phyloP scores from a whole-genome alignment of 1,140 invertebrate species.

The Rhopalosiphum maidis region DNA sequence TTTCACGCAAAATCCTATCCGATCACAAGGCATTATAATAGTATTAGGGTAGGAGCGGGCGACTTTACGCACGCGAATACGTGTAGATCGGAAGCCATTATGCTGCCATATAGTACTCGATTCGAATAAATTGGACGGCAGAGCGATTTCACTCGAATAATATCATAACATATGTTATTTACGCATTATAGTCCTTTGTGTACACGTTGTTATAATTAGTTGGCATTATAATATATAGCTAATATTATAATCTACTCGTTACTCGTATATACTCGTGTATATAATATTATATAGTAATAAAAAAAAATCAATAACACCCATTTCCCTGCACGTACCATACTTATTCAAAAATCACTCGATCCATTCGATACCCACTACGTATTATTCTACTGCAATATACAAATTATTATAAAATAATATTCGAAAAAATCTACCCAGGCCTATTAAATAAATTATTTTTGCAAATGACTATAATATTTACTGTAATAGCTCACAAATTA shows the following conservation, averaged over 20 bases:
- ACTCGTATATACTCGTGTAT: no score
- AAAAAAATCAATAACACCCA: not conserved
- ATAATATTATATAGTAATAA: no score
- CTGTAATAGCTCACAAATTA: no score
- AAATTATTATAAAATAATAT: no score
- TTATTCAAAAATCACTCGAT: not conserved
- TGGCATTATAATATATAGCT: not conserved
- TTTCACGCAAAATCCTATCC: not conserved
- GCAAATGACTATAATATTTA: no score
- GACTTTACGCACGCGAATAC: not conserved
- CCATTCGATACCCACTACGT: not conserved
- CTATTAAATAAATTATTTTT: no score
- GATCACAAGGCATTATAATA: not conserved
- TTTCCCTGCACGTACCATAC: no score
- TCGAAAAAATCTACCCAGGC: no score
- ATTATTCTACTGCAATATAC: no score
- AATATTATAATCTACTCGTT: no score
- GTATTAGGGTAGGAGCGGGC: not conserved
- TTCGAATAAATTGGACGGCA: not conserved
- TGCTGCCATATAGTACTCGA: not conserved
- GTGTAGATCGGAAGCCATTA: not conserved
- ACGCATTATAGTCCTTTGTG: not conserved
- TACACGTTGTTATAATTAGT: not conserved
- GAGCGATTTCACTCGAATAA: not conserved
- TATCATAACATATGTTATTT: not conserved